Percentiles rank a stretch among this genome's conserved stretches.
Conservation (phyloP, 2,113 vertebrate genomes). For the Dicerorhinus sumatrensis region DNA sequence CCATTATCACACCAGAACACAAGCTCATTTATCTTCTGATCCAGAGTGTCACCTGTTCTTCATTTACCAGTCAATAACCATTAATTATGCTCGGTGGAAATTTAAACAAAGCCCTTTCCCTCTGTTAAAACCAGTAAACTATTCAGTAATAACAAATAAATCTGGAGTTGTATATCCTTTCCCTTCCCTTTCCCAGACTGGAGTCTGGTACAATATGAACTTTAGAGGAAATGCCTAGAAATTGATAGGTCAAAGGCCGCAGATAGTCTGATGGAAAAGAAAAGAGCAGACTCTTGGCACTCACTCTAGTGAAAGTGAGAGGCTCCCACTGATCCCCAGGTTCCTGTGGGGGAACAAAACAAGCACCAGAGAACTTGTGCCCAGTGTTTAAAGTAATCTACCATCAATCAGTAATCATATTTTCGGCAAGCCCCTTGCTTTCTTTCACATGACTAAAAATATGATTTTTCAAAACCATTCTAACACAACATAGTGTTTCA, state of each 20-base stretch:
- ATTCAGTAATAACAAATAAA: constrained; percentile 90
- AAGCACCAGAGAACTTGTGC: neutral
- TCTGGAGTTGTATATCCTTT: constrained; percentile 82
- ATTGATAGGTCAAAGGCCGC: constrained; percentile 89
- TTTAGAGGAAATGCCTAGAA: constrained; percentile 91
- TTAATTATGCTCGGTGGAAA: constrained; percentile 90
- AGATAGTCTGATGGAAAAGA: constrained; percentile 80
- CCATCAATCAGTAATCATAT: neutral
- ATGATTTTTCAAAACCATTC: neutral
- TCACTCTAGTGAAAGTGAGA: constrained; percentile 44
- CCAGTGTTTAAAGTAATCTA: neutral
- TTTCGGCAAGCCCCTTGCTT: neutral
- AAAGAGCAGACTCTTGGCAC: constrained; percentile 79
- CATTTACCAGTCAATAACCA: constrained; percentile 93
- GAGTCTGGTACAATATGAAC: constrained; percentile 84
- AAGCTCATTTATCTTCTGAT: constrained; percentile 92
- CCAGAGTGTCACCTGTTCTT: constrained; percentile 92
- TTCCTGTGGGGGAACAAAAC: constrained; percentile 35
- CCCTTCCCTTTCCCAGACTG: constrained; percentile 80
- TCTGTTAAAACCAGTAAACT: constrained; percentile 88
- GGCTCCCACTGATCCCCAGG: constrained; percentile 45
- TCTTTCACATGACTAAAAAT: constrained; percentile 15
- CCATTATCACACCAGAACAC: constrained; percentile 93
- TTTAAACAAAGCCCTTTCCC: constrained; percentile 89
- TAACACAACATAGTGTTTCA: constrained; percentile 42